phyloP scores from a whole-genome alignment of 1,140 invertebrate genomes.

The Chrysoperla carnea region DNA sequence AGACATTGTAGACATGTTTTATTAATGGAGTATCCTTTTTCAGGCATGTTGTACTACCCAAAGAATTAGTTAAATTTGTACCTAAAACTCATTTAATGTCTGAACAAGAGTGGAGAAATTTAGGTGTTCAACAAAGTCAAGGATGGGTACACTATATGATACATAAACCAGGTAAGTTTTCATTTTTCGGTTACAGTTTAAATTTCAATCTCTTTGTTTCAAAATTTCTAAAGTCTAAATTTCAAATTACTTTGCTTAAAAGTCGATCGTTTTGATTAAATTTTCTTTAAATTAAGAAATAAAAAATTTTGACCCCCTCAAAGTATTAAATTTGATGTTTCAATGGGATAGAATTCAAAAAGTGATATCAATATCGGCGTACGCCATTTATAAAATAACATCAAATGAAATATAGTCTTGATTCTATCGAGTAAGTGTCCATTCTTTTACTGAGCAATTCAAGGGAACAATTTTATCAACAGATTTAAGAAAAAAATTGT shows the following conservation, averaged over 20 bases:
- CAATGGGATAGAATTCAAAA: too few relatives aligned
- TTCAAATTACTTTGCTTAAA: slow-evolving; percentile 1
- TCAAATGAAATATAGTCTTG: too few relatives aligned
- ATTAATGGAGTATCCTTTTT: slow-evolving; percentile 17
- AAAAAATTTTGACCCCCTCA: too few relatives aligned
- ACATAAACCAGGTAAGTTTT: slow-evolving; percentile 61
- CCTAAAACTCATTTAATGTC: slow-evolving; percentile 83
- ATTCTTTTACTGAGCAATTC: too few relatives aligned
- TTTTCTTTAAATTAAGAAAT: slow-evolving; percentile 5
- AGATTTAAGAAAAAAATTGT: too few relatives aligned
- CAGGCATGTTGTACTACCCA: slow-evolving; percentile 85
- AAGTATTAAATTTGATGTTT: not conserved
- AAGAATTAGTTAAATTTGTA: slow-evolving; percentile 75
- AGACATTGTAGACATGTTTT: not conserved
- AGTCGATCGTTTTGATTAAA: too few relatives aligned
- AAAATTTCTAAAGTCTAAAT: not conserved
- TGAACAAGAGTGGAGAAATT: slow-evolving; percentile 79
- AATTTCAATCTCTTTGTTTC: not conserved
- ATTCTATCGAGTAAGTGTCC: too few relatives aligned
- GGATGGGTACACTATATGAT: slow-evolving; percentile 94
- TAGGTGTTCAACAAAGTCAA: slow-evolving; percentile 85
- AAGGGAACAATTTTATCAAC: too few relatives aligned
- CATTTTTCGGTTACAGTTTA: not conserved
- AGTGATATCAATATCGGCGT: too few relatives aligned
- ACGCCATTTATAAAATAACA: too few relatives aligned